Conservation (phyloP, 92 coral and sea anemone species). For the Umimayanthus chanpuru region DNA sequence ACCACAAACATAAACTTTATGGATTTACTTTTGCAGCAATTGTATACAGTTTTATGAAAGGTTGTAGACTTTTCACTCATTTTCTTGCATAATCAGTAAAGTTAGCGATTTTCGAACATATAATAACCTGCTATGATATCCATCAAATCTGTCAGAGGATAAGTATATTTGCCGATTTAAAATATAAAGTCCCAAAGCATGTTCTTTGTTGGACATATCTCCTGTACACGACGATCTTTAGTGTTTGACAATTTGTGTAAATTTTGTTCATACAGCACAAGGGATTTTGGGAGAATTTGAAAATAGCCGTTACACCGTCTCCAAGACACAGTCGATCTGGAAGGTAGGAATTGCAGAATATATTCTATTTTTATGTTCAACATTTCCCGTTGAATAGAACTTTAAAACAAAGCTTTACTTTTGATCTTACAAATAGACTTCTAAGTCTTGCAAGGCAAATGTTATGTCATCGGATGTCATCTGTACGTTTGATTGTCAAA, state of each 20-base stretch:
- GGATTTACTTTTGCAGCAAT: not conserved
- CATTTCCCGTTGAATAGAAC: not conserved
- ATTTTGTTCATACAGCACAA: conserved; percentile 63
- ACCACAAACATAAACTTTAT: no score
- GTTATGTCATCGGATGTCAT: no score
- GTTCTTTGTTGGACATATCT: no score
- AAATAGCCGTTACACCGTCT: conserved; percentile 79
- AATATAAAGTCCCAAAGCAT: no score
- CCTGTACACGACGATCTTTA: not conserved
- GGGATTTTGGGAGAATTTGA: conserved; percentile 90
- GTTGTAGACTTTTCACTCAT: no score
- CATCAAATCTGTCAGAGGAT: no score
- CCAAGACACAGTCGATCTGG: conserved; percentile 80
- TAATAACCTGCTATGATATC: no score
- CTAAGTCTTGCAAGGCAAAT: no score
- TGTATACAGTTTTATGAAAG: not conserved
- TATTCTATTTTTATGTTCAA: not conserved
- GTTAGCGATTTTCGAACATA: not conserved
- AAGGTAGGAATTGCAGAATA: conserved; percentile 7
- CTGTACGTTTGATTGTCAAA: no score
- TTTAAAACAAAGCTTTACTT: no score
- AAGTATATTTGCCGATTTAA: no score
- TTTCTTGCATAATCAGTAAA: no score
- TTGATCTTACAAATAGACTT: not conserved
- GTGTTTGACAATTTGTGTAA: not conserved